Base-by-base conservation (phyloP, 1,140 invertebrate species). In the Hydropsyche tenuis region DNA sequence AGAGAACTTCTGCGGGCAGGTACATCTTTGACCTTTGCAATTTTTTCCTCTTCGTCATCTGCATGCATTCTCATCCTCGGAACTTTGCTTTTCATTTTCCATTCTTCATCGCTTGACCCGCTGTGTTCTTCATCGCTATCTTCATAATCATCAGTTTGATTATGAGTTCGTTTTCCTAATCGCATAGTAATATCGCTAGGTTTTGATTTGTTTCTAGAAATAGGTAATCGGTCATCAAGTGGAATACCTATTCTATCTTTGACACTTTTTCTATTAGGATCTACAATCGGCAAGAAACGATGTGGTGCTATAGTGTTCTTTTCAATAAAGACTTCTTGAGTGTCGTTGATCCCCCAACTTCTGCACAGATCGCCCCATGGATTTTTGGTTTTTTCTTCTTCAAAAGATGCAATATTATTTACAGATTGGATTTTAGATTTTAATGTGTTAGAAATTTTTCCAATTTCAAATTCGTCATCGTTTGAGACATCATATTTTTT, bases 51-150 rank as follows among this genome's bases (percentile, higher is more conserved):
- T 81, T 93, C 91, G 79, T 94, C 93, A 84, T 95, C 93, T n/a
- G 93, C 93, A 81, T 92, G 92, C 93, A 95, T 95, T 80, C 92
- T 85, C 92, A 94, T 94, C 76, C 90, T 83, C 0, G 90, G 88
- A 42, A 88, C 82, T 84, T 92, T 93, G 22, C 85, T 88, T 78
- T 88, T 87, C 69, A 84, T 87, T 69, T 83, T 86, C 88, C 88
- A 88, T 53, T 81, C 80, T 23, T 84, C 81, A 20, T 87, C 83
- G 14, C 83, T 77, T 6, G 27, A 30, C 27, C 46, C 53, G 27
- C 71, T 53, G 45, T 16, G 5, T 30, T 74, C 69, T 37, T 75
- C 60, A 22, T 42, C 63, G 5, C 70, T 43, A 20, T 73, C 48
- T 80, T 85, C 2, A 78, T 63, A 4, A 85, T 86, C 42, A 87